Evolutionary conservation across 2,113 vertebrate genomes (phyloP), one percentile per base, ranked within the genome.

Genomic region (Spea multiplicata): DNA sequence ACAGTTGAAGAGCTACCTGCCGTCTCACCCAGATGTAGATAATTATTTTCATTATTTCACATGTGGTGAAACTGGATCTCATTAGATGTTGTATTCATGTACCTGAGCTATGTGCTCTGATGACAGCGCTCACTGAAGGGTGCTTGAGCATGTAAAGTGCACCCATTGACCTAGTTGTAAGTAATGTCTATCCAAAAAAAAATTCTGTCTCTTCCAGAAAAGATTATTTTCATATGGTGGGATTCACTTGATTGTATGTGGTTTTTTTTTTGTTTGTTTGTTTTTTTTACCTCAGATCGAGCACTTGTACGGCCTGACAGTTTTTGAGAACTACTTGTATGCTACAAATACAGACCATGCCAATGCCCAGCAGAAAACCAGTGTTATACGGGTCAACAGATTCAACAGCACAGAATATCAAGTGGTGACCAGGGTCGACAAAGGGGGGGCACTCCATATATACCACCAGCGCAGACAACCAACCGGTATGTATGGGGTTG

Each of bases 311-410:
- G 95, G 96, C 5, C 90, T 99, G 76, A 99, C 97, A 0, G 97
- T 98, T 4, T 99, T 99, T 0, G 97, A 99, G 92, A 99, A 99
- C 80, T 99, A 98, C 80, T 91, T 99, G 61, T 99, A 99, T 0
- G 96, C 96, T 82, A 99, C 96, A 88, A 99, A 99, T 86, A 98
- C 96, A 0, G 96, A 98, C 84, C 97, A 96, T 0, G 96, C 95
- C 86, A 97, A 98, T 8, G 88, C 95, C 13, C 97, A 98, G 88
- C 95, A 96, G 87, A 99, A 99, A 85, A 98, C 96, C 3, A 99
- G 96, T 0, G 96, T 99, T 83, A 96, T 98, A 86, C 90, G 96
- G 0, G 96, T 99, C 44, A 98, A 99, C 85, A 95, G 96, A 57
- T 99, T 99, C 89, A 98, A 99, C 90, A 96, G 93, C 89, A 93